A percentile compares a stretch with the other conserved stretches of the same genome.
These are phyloP conservation scores for Tigriopus japonicus DNA, from an alignment of 1,140 invertebrate species.

Conservation along the genomic window DNA sequence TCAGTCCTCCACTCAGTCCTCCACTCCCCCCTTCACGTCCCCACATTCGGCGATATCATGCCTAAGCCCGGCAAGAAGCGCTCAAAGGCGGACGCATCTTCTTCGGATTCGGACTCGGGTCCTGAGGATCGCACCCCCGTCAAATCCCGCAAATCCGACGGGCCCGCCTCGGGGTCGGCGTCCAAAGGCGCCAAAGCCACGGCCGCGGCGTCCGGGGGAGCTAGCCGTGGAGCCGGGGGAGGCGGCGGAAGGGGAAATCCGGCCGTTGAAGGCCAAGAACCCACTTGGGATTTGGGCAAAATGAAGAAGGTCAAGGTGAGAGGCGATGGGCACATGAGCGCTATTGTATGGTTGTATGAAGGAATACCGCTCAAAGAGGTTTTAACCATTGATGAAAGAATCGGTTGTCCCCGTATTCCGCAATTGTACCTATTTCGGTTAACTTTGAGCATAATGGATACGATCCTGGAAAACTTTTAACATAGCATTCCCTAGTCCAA, in stretches of 20 bases:
- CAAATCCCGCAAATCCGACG: neutral
- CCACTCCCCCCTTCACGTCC: no score
- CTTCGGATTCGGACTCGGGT: neutral
- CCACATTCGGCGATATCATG: neutral
- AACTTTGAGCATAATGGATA: neutral
- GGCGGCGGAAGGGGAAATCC: neutral
- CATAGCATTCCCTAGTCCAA: neutral
- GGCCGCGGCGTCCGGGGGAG: neutral
- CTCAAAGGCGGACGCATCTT: neutral
- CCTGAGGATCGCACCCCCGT: slow-evolving; percentile 1
- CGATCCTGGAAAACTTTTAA: no score
- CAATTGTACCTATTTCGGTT: neutral
- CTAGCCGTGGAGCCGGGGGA: neutral
- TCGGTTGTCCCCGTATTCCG: neutral
- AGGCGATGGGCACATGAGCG: no score
- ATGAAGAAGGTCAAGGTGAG: slow-evolving; percentile 12
- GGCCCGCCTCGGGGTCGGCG: no score
- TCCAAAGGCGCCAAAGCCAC: neutral
- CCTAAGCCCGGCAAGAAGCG: neutral
- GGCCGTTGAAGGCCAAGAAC: slow-evolving; percentile 2
- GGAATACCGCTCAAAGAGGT: neutral
- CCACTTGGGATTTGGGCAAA: slow-evolving; percentile 8
- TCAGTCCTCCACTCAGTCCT: no score
- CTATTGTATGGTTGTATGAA: no score
- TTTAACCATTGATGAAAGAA: neutral